These are phyloP conservation scores for Neoascia interrupta DNA, from an alignment of 2,888 invertebrate genomes.

Conservation along the genomic window DNA sequence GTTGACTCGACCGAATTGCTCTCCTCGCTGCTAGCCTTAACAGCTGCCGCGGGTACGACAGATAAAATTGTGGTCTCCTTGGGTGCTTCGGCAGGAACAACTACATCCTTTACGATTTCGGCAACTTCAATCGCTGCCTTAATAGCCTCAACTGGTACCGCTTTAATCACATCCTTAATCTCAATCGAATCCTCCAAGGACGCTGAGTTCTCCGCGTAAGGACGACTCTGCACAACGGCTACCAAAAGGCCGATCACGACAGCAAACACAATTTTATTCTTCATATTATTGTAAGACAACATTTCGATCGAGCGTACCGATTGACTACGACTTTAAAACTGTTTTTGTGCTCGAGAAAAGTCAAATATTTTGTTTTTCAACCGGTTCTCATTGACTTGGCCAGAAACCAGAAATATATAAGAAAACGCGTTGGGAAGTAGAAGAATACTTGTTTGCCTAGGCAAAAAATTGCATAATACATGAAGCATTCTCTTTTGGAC, in stretches of 20 bases:
- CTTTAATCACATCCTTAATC: conserved; percentile 1
- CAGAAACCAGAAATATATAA: conserved; percentile 69
- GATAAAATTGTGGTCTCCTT: conserved; percentile 37
- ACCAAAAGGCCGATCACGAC: conserved; percentile 54
- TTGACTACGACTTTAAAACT: conserved; percentile 68
- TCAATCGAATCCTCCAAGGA: conserved; percentile 29
- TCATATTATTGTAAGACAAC: conserved; percentile 55
- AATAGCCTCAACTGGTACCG: neutral
- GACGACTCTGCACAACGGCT: conserved; percentile 58
- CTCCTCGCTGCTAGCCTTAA: neutral
- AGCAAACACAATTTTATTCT: conserved; percentile 64
- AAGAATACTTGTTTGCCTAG: conserved; percentile 70
- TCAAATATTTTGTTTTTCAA: conserved; percentile 68
- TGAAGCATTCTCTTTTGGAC: conserved; percentile 69
- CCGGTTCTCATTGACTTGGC: conserved; percentile 68
- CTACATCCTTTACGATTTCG: conserved; percentile 6
- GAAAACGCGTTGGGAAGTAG: conserved; percentile 65
- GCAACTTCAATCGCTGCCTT: neutral
- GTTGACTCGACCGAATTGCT: conserved; percentile 30
- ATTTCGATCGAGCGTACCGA: conserved; percentile 67
- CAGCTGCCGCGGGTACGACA: conserved; percentile 18
- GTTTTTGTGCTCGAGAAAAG: conserved; percentile 60
- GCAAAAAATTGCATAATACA: conserved; percentile 70
- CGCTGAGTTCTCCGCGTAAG: conserved; percentile 30
- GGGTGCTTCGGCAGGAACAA: neutral